Evolutionary conservation across 2,888 invertebrate species (phyloP).

Genomic region (Pilophorus perplexus): DNA sequence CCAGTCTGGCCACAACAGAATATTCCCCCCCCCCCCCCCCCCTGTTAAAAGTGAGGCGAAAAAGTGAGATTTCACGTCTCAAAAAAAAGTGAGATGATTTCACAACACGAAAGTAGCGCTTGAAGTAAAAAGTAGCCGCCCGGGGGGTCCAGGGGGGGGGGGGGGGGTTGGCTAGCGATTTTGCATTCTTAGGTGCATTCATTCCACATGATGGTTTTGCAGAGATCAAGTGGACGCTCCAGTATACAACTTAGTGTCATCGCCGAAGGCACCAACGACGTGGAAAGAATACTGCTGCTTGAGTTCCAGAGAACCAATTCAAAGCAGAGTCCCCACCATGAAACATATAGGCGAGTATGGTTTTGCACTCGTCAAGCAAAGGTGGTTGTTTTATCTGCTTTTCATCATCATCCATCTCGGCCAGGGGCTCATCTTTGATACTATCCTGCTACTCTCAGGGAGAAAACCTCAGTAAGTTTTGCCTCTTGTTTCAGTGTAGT

Average conservation of each 20-base stretch:
- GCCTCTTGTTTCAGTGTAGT: neutral
- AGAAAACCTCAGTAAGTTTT: slow-evolving; percentile 42
- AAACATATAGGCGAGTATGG: slow-evolving; percentile 7
- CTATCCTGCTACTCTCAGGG: slow-evolving; percentile 31
- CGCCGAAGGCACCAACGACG: slow-evolving; percentile 36
- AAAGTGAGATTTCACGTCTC: no score
- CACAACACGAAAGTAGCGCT: no score
- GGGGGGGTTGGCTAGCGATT: neutral
- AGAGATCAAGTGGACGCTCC: slow-evolving; percentile 13
- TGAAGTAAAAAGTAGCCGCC: no score
- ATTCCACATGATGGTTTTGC: no score
- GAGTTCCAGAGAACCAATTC: neutral
- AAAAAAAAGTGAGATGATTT: no score
- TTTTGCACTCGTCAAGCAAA: slow-evolving; percentile 22
- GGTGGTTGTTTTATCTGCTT: slow-evolving; percentile 25
- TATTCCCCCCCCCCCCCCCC: no score
- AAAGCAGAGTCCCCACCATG: slow-evolving; percentile 16
- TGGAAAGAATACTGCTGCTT: slow-evolving; percentile 28
- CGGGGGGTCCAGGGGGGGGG: no score
- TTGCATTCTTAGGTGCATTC: neutral
- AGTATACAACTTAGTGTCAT: slow-evolving; percentile 43
- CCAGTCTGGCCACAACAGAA: no score
- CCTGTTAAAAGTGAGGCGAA: no score
- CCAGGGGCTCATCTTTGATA: slow-evolving; percentile 40
- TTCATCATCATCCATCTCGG: slow-evolving; percentile 34